A percentile compares a stretch with the other conserved stretches of the same genome.
These are phyloP conservation scores for Enteromius unitaeniatus DNA, from an alignment of 2,797 vertebrate species.

Conservation along the genomic window DNA sequence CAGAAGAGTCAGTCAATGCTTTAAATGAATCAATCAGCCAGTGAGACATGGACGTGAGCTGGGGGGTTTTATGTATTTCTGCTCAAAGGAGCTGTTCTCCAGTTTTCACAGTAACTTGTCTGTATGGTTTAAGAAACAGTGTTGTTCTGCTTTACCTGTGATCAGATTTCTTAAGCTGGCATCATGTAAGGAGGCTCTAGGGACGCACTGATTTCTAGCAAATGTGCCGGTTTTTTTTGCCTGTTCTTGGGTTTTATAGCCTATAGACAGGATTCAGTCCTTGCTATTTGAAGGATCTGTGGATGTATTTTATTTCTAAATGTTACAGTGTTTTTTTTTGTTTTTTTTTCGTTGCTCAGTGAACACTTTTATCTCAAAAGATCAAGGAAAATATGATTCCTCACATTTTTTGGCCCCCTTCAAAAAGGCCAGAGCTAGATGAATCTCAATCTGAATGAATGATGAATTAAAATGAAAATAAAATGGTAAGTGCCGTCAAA, in stretches of 20 bases:
- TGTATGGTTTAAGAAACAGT: conserved; percentile 43
- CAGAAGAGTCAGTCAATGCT: conserved; percentile 50
- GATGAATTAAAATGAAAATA: no score
- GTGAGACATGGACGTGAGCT: conserved; percentile 45
- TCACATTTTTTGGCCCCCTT: neutral
- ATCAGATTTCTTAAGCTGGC: conserved; percentile 42
- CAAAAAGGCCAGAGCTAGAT: neutral
- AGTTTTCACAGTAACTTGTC: conserved; percentile 20
- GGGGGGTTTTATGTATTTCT: conserved; percentile 17
- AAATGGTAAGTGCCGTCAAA: no score
- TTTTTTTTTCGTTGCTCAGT: neutral
- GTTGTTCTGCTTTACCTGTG: conserved; percentile 2
- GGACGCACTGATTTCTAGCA: conserved; percentile 51
- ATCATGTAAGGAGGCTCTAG: conserved; percentile 43
- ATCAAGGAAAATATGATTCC: neutral
- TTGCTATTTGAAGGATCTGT: neutral
- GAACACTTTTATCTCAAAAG: neutral
- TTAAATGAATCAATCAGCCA: conserved; percentile 58
- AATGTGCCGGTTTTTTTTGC: conserved; percentile 50
- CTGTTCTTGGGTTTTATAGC: conserved; percentile 57
- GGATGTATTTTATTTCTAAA: conserved; percentile 16
- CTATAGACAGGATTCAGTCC: conserved; percentile 27
- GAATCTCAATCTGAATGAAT: neutral
- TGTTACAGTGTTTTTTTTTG: neutral
- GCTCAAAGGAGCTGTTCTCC: conserved; percentile 10